Evolutionary conservation across 2,113 vertebrate species (phyloP), one percentile per base, ranked within the genome.

Genomic region (Nannobrachium achirus): DNA sequence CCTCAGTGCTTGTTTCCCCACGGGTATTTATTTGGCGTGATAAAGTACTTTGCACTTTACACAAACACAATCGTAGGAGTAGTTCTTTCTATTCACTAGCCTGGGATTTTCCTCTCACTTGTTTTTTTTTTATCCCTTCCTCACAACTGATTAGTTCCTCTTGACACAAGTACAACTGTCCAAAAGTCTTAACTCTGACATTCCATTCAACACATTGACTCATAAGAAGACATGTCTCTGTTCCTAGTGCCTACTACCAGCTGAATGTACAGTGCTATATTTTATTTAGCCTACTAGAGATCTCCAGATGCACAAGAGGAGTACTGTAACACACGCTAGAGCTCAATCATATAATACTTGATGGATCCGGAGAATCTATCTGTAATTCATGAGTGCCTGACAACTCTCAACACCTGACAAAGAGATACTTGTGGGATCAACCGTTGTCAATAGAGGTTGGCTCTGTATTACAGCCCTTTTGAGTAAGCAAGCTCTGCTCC

Each of bases 321-420:
- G 71, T 80, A 76, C 79, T 73, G 65, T 67, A 85, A 81, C 19
- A 44, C 18, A 58, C 62, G 56, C 74, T 56, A 4, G 60, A 80
- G 70, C 72, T 76, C 80, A 79, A 66, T 75, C 76, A 50, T 78
- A 78, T 78, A 78, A 73, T 82, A 82, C 73, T 38, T 83, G 85
- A 88, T 70, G 76, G 81, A 80, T 79, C 73, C 57, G 63, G 66
- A 83, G 6, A 66, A 69, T 63, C 69, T 67, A 89, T 88, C 68
- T 89, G 83, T 82, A 86, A 88, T 90, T 89, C 74, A 89, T 88
- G 84, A 90, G 76, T 81, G 83, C 81, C 84, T 86, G 84, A 89
- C 86, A 88, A 75, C 67, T 82, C 63, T 85, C 79, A 86, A 59
- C 82, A 79, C 38, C 77, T 84, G 80, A 88, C 85, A 87, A 89